Percentiles rank a stretch among this genome's conserved stretches.
These are phyloP conservation scores for Lepidotrigona ventralis DNA, from an alignment of 1,140 invertebrate species.

Conservation along the genomic window DNA sequence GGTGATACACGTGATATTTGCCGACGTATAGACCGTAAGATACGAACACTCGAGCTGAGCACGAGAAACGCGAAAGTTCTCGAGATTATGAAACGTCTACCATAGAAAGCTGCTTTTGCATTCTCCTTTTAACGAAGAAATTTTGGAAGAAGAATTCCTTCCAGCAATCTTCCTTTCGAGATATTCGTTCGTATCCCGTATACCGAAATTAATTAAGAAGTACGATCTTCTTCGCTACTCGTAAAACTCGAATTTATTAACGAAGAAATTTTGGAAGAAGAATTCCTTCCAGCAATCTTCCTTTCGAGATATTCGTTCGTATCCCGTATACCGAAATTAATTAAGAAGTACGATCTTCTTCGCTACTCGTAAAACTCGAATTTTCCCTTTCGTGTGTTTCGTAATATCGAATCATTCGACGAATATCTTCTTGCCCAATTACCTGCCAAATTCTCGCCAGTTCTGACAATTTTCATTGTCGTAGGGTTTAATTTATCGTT, in stretches of 20 bases:
- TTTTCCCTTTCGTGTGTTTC: neutral
- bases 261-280: slow-evolving; percentile 12
- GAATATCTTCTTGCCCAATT: no score
- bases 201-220: neutral
- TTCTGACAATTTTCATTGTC: neutral
- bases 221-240: neutral
- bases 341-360: neutral
- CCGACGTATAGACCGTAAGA: neutral
- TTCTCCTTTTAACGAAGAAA: slow-evolving; percentile 31
- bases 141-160: neutral
- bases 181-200: neutral
- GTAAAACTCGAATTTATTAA: no score
- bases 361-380: neutral
- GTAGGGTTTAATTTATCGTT: neutral
- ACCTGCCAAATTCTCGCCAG: neutral
- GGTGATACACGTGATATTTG: neutral
- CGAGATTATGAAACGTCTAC: slow-evolving; percentile 11
- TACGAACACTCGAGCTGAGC: no score
- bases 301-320: neutral
- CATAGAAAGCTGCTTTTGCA: neutral
- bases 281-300: neutral
- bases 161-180: neutral
- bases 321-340: neutral
- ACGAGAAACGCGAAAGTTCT: neutral
- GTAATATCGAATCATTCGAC: neutral